Percentiles rank a stretch among this genome's conserved stretches.
Evolutionary conservation across 1,140 invertebrate species (phyloP).

Genomic region (Leptinotarsa undecemlineata): DNA sequence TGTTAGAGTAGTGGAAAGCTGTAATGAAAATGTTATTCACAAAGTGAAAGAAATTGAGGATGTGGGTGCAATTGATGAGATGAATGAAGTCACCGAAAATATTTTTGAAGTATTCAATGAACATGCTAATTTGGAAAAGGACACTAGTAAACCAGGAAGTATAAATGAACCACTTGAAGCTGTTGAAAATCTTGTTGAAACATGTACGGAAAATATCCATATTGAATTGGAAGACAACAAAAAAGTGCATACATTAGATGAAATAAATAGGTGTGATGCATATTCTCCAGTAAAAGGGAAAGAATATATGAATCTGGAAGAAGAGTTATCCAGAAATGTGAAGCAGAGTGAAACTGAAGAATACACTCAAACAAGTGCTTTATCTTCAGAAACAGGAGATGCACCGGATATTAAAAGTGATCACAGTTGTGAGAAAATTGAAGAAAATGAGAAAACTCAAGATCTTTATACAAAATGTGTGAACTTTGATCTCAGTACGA

Average conservation of each 20-base stretch:
- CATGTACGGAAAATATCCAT: background rate
- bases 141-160: background rate
- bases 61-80: background rate
- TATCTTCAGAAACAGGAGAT: background rate
- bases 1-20: background rate
- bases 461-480: conserved; percentile 23
- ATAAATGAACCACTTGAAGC: background rate
- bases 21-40: background rate
- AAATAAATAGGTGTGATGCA: too few relatives aligned
- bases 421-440: background rate
- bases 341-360: too few relatives aligned
- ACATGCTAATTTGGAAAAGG: background rate
- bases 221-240: background rate
- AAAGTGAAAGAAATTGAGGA: background rate
- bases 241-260: background rate
- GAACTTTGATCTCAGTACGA: conserved; percentile 44
- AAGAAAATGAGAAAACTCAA: background rate
- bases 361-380: too few relatives aligned
- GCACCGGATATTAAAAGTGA: background rate
- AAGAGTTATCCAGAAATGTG: too few relatives aligned
- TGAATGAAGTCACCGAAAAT: background rate
- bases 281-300: too few relatives aligned
- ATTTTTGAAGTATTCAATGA: background rate
- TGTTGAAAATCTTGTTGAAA: background rate
- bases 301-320: too few relatives aligned